Base-by-base conservation (phyloP, 2,888 invertebrate genomes). In the Tiliacea citrago region DNA sequence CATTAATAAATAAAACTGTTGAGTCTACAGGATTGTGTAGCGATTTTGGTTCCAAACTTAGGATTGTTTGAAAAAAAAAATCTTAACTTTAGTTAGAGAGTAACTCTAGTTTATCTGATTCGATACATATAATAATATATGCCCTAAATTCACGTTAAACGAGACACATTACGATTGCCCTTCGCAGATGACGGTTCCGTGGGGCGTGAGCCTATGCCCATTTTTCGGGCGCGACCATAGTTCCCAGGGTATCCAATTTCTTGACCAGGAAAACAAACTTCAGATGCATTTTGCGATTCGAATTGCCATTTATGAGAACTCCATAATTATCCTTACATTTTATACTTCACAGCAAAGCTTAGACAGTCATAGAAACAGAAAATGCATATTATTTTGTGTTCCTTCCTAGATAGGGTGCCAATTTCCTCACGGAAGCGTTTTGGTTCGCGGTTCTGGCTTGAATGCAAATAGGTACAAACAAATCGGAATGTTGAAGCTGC, bases 361-460 rank as follows among this genome's bases (percentile, higher is more conserved):
- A 16, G 8, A 29, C 29, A 49, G 65, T 35, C 45, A 45, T 8
- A n/a, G 7, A 53, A 53, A 75, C 45, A 74, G 18, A 10, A 55
- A 45, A 71, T 24, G 21, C 18, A 10, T 45, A 71, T 55, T 35
- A 29, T 51, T 58, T 21, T 45, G 24, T 45, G 12, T 60, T 60
- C 47, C 29, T 68, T 68, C 29, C 13, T 39, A 61, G 10, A 49
- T 13, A 39, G 6, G 47, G 18, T n/a, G 60, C 47, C 47, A 60
- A 53, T 47, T 68, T 77, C n/a, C 21, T 68, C 29, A n/a, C 49
- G 45, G 60, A 68, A 75, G 45, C 45, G 21, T n/a, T 67, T 35
- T 51, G 49, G 29, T 58, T 5, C 39, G 13, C n/a, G 13, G 39
- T 39, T 24, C 24, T 35, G 3, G 8, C 42, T 68, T 42, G 29